Percentiles rank a stretch among this genome's conserved stretches.
These are phyloP conservation scores for Liasis olivaceus DNA, from an alignment of 2,797 vertebrate species.

Conservation along the genomic window DNA sequence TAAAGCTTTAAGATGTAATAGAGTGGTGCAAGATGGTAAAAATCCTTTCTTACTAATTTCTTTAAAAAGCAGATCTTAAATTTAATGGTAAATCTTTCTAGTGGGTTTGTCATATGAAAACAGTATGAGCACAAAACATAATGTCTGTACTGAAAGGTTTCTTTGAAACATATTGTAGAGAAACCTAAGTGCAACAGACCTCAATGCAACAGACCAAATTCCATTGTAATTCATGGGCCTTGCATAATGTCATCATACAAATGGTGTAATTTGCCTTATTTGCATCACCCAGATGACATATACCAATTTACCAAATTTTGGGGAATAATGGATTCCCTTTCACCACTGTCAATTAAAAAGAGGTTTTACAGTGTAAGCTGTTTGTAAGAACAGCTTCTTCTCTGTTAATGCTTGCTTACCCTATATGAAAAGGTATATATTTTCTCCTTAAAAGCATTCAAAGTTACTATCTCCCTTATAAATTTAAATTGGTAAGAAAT, in stretches of 20 bases:
- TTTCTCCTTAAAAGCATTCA: constrained; percentile 46
- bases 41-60: constrained; percentile 60
- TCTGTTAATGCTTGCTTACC: constrained; percentile 35
- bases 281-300: neutral
- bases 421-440: constrained; percentile 29
- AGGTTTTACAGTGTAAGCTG: constrained; percentile 21
- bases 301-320: neutral
- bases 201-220: neutral
- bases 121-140: neutral
- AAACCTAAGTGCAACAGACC: neutral
- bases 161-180: constrained; percentile 21
- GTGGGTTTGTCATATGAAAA: constrained; percentile 60
- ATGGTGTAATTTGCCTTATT: neutral
- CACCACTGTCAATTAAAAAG: neutral
- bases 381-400: constrained; percentile 47
- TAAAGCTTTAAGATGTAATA: constrained; percentile 55
- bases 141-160: constrained; percentile 36
- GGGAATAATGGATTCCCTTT: neutral
- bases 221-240: neutral
- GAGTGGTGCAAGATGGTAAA: constrained; percentile 57
- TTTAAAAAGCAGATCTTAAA: constrained; percentile 61
- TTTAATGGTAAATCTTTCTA: constrained; percentile 62
- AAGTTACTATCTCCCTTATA: constrained; percentile 35
- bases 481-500: neutral
- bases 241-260: neutral